A percentile compares a stretch with the other conserved stretches of the same genome.
Evolutionary conservation across 1,140 invertebrate genomes (phyloP).

Genomic region (Archivesica marissinica): DNA sequence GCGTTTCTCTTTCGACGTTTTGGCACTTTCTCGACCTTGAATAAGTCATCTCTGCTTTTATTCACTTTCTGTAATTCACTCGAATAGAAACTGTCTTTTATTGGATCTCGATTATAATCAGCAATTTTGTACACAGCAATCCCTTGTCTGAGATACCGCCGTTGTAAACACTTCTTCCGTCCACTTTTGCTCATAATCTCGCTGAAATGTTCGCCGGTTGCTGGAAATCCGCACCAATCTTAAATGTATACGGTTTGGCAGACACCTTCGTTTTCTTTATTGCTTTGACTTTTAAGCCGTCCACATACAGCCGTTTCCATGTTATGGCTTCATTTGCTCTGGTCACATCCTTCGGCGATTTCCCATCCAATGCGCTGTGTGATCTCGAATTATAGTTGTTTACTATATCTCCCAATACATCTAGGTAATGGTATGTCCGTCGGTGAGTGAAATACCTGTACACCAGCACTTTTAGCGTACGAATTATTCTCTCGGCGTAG

Average conservation of each 20-base stretch:
- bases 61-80: neutral
- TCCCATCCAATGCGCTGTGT: no score
- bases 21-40: conserved; percentile 9
- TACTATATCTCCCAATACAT: neutral
- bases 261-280: no score
- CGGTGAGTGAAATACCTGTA: conserved; percentile 13
- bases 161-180: neutral
- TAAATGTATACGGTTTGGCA: neutral
- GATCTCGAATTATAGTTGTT: conserved; percentile 16
- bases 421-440: no score
- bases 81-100: neutral
- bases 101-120: conserved; percentile 1
- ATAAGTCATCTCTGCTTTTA: conserved; percentile 11
- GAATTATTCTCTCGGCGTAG: conserved; percentile 20
- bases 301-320: neutral
- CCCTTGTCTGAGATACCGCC: neutral
- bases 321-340: neutral
- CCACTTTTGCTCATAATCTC: neutral
- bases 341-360: neutral
- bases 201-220: neutral
- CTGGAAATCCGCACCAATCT: neutral
- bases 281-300: neutral
- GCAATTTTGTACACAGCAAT: conserved; percentile 1
- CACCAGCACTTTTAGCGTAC: conserved; percentile 25
- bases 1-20: neutral